Base-by-base conservation (phyloP, 2,113 vertebrate genomes). In the Crotophaga sulcirostris region DNA sequence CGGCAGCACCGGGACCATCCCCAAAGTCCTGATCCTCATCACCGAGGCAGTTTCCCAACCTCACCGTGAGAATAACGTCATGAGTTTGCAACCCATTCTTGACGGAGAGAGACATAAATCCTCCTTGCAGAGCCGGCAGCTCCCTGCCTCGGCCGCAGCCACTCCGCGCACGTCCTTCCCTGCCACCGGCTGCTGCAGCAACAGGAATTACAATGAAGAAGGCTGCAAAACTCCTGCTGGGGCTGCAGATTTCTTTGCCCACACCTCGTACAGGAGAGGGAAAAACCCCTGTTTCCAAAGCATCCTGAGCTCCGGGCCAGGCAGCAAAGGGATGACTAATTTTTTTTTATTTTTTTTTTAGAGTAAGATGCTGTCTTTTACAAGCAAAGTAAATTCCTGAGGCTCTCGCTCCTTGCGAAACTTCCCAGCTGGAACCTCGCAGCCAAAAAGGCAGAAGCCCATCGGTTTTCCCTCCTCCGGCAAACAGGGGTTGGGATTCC, bases 401-500 rank as follows among this genome's bases (percentile, higher is more conserved):
- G 89, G 94, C 70, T 88, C 92, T 52, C 33, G 4, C 68, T 82
- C 84, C 86, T 79, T 92, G 84, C 80, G 80, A 90, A 96, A 92
- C 72, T 80, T 82, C 91, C 89, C 94, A 85, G 89, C 83, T 90
- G 92, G 91, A 94, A 84, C 16, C 54, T 84, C 21, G 6, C 19
- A 16, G 73, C 60, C 4, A 0, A 42, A 83, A 73, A 83, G 54
- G 25, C 76, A 82, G 89, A 56, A 80, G 87, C 55, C 55, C 67
- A 40, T n/a, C 6, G 1, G 5, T 28, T 40, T 74, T 33, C 86
- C 84, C 81, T 83, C 63, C 51, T 60, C 92, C 47, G 7, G 34
- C 77, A 83, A 79, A 75, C 81, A 94, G 78, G 66, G 93, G 52
- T 60, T 59, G 95, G 85, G 86, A 96, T 89, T 91, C 84, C 92